phyloP scores from a whole-genome alignment of 2,888 invertebrate species.

The Enchytraeus crypticus region DNA sequence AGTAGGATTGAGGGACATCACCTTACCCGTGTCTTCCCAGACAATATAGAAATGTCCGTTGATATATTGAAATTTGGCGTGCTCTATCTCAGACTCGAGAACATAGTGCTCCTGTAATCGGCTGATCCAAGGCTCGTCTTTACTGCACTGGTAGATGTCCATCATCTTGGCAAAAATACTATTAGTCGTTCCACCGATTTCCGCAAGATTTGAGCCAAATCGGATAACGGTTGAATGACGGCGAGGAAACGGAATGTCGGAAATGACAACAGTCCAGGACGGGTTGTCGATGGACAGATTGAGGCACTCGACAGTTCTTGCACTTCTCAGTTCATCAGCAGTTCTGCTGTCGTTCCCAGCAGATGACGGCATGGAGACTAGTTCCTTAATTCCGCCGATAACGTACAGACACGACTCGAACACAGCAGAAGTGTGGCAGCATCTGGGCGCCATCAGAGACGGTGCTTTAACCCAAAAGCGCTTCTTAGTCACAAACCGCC shows the following conservation, averaged over 20 bases:
- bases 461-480: conserved; percentile 38
- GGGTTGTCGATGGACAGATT: conserved; percentile 30
- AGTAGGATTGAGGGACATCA: conserved; percentile 42
- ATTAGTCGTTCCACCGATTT: conserved; percentile 40
- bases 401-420: conserved; percentile 39
- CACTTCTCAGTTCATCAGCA: conserved; percentile 31
- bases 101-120: conserved; percentile 46
- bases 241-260: conserved; percentile 39
- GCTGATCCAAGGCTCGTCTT: conserved; percentile 30
- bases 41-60: conserved; percentile 44
- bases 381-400: conserved; percentile 38
- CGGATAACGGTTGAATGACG: conserved; percentile 39
- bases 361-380: conserved; percentile 26
- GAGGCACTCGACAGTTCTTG: conserved; percentile 37
- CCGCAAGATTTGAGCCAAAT: conserved; percentile 39
- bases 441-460: conserved; percentile 40
- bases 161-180: conserved; percentile 36
- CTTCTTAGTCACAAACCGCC: conserved; percentile 42
- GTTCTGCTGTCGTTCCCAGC: conserved; percentile 32
- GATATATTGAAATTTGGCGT: conserved; percentile 39
- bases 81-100: conserved; percentile 41
- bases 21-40: conserved; percentile 44
- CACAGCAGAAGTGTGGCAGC: conserved; percentile 41
- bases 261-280: conserved; percentile 38
- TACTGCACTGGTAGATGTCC: conserved; percentile 40